Percentiles rank a stretch among this genome's conserved stretches.
Conservation (phyloP, 2,113 vertebrate genomes). For the Aleadryas rufinucha region DNA sequence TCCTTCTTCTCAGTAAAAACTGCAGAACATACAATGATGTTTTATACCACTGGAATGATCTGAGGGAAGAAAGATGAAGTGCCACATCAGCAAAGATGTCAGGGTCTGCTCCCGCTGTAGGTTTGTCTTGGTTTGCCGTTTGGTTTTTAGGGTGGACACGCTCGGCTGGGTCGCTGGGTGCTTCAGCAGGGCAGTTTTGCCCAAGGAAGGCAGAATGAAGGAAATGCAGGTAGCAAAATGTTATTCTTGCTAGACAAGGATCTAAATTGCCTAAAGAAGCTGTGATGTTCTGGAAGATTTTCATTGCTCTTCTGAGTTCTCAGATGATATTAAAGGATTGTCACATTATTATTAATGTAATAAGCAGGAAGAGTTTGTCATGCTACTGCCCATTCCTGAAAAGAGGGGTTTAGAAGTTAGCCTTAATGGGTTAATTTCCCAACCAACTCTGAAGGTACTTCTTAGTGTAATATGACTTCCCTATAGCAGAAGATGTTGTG, state of each 20-base stretch:
- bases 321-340: not conserved
- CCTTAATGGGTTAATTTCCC: not conserved
- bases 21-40: not conserved
- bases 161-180: rapidly evolving
- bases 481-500: not conserved
- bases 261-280: not conserved
- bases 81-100: not conserved
- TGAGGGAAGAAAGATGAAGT: not conserved
- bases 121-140: not conserved
- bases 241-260: not conserved
- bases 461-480: not conserved
- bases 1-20: not conserved
- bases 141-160: not conserved
- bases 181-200: not conserved
- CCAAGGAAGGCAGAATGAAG: not conserved
- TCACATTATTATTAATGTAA: not conserved
- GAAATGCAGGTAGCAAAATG: not conserved
- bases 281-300: not conserved
- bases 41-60: not conserved
- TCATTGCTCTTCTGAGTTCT: not conserved
- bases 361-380: not conserved
- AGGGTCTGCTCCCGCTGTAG: not conserved
- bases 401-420: not conserved
- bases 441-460: not conserved
- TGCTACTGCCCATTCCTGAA: not conserved